phyloP scores from a whole-genome alignment of 2,113 vertebrate genomes.

The Taurulus bubalis region DNA sequence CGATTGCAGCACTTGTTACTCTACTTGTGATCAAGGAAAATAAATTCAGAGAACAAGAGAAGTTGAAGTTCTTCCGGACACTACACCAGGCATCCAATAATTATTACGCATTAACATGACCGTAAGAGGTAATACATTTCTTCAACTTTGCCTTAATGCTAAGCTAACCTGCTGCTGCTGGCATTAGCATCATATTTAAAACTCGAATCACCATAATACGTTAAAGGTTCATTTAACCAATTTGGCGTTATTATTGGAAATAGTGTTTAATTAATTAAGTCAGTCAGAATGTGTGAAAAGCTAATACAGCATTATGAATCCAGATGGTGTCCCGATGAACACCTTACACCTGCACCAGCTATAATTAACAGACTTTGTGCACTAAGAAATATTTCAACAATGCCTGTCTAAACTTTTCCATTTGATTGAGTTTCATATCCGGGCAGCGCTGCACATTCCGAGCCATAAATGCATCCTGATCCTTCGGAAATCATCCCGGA shows the following conservation, averaged over 20 bases:
- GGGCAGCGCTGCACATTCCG: conserved; percentile 13
- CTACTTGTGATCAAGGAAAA: too few species aligned
- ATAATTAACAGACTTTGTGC: conserved; percentile 38
- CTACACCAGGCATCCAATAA: too few species aligned
- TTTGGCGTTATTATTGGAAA: background rate
- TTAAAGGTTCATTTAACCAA: background rate
- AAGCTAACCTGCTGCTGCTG: background rate
- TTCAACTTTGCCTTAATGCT: background rate
- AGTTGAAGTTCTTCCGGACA: too few species aligned
- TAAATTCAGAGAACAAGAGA: too few species aligned
- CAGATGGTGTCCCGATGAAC: conserved; percentile 8
- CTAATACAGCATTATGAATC: background rate
- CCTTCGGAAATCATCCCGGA: conserved; percentile 68
- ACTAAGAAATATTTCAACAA: conserved; percentile 51
- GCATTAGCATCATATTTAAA: background rate
- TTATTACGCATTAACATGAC: too few species aligned
- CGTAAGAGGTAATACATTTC: too few species aligned
- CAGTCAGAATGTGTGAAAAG: background rate
- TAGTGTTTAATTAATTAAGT: background rate
- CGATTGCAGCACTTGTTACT: too few species aligned
- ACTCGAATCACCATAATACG: background rate
- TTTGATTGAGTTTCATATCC: conserved; percentile 66
- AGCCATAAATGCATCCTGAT: conserved; percentile 64
- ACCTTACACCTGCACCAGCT: conserved; percentile 28
- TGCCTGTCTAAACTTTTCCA: conserved; percentile 61